A percentile compares a stretch with the other conserved stretches of the same genome.
phyloP scores from a whole-genome alignment of 2,113 vertebrate genomes.

The Notarius quadriscutis region DNA sequence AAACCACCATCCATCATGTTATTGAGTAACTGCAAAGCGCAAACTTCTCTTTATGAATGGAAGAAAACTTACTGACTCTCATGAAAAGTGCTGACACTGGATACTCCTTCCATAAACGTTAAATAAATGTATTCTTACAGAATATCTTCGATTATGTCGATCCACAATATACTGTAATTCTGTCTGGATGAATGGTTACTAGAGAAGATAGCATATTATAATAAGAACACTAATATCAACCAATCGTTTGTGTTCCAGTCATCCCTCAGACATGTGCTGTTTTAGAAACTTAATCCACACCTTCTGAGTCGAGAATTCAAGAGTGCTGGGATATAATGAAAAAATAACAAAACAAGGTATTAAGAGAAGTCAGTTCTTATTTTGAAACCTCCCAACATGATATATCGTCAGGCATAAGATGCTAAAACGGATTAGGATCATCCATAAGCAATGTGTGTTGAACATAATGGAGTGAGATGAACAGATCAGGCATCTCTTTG shows the following conservation, averaged over 20 bases:
- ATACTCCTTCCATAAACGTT: not conserved
- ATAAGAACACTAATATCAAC: not conserved
- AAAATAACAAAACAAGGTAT: not conserved
- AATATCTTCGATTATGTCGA: not conserved
- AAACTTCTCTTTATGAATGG: not conserved
- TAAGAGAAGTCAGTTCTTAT: not conserved
- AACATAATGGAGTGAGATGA: conserved; percentile 29
- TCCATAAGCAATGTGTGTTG: not conserved
- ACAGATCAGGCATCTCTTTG: conserved; percentile 28
- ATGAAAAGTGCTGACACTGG: not conserved
- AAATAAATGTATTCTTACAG: not conserved
- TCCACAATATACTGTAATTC: not conserved
- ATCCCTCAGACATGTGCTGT: not conserved
- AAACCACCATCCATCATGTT: no score
- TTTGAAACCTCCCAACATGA: conserved; percentile 14
- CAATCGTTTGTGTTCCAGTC: not conserved
- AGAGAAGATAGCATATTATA: not conserved
- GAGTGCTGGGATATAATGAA: not conserved
- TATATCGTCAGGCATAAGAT: conserved; percentile 1
- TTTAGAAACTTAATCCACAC: not conserved
- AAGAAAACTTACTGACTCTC: not conserved
- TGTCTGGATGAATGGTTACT: not conserved
- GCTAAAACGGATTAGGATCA: conserved; percentile 28
- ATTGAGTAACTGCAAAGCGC: not conserved
- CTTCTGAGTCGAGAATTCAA: not conserved